phyloP scores from a whole-genome alignment of 1,140 invertebrate species.

The Helicoverpa zea region DNA sequence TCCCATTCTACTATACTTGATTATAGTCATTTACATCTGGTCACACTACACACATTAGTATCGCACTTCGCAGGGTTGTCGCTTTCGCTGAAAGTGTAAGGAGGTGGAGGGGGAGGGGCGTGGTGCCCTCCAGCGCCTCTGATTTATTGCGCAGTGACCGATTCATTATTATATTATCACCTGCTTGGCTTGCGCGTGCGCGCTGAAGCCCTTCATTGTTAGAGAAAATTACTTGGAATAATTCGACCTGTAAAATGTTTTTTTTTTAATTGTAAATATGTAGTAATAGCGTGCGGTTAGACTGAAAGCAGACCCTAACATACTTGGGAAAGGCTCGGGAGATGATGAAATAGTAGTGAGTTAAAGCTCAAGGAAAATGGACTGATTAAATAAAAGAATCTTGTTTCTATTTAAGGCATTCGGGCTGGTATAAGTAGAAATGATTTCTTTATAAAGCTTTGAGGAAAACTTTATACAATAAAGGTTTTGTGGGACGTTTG shows the following conservation, averaged over 20 bases:
- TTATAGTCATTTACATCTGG: neutral
- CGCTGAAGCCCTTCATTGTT: constrained; percentile 8
- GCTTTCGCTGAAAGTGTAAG: constrained; percentile 57
- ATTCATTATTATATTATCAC: constrained; percentile 44
- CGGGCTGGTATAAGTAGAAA: too few relatives aligned
- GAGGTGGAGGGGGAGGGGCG: constrained; percentile 18
- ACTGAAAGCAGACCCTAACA: neutral
- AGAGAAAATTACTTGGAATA: constrained; percentile 2
- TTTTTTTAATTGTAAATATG: too few relatives aligned
- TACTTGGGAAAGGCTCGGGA: too few relatives aligned
- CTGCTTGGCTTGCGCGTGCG: constrained; percentile 23
- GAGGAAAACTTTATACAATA: too few relatives aligned
- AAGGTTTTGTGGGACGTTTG: too few relatives aligned
- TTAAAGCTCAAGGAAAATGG: too few relatives aligned
- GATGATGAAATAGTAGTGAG: too few relatives aligned
- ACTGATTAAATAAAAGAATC: too few relatives aligned
- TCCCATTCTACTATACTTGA: neutral
- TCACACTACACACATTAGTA: constrained; percentile 51
- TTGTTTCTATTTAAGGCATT: too few relatives aligned
- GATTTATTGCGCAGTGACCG: constrained; percentile 41
- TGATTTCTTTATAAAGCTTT: too few relatives aligned
- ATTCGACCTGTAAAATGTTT: neutral
- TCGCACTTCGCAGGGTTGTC: constrained; percentile 56
- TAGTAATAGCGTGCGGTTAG: neutral
- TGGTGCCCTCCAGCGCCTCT: constrained; percentile 35